Evolutionary conservation across 2,113 vertebrate genomes (phyloP).

Genomic region (zebrafish (Danio rerio)): DNA sequence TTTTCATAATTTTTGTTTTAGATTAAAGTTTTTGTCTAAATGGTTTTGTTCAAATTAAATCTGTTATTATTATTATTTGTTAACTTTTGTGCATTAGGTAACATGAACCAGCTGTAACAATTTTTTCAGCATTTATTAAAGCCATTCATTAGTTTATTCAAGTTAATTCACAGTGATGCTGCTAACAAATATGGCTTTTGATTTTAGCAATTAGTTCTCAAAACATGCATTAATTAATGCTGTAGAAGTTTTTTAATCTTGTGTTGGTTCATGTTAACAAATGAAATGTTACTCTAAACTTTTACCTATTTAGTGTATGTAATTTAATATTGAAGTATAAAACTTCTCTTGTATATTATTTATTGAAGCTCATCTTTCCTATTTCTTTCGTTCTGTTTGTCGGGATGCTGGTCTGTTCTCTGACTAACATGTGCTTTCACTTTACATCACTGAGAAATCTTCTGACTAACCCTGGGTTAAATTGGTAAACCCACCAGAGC

Average conservation of each 20-base stretch:
- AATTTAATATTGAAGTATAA: neutral
- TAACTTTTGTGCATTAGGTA: no score
- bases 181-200: no score
- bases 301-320: neutral
- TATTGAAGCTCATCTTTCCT: slow-evolving; percentile 31
- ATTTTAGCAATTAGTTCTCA: no score
- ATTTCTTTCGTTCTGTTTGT: slow-evolving; percentile 59
- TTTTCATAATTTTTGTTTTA: neutral
- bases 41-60: neutral
- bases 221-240: no score
- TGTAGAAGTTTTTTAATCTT: no score
- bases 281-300: no score
- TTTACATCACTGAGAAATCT: slow-evolving; percentile 63
- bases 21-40: neutral
- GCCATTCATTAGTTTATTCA: no score
- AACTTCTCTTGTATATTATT: neutral
- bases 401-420: slow-evolving; percentile 75
- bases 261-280: no score
- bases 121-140: no score
- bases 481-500: neutral
- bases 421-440: slow-evolving; percentile 51
- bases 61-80: no score
- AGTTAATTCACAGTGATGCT: no score
- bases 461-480: neutral
- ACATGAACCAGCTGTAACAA: no score